Evolutionary conservation across 2,888 invertebrate genomes (phyloP).

Genomic region (Drosophila kambysellisi): DNA sequence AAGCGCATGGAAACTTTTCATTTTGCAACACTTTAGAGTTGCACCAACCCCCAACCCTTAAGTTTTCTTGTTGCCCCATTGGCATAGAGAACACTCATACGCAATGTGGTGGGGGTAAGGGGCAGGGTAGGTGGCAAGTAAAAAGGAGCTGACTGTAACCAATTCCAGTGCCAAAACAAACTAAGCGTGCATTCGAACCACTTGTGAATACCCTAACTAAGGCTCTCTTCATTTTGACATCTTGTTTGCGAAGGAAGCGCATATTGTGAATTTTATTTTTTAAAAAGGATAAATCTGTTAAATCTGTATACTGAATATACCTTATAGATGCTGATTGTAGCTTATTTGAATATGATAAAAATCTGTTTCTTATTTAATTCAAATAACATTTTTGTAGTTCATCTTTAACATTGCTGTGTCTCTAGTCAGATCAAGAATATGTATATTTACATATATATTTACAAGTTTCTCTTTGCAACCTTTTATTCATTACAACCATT

Average conservation of each 20-base stretch:
- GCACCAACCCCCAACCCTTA: not conserved
- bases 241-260: not conserved
- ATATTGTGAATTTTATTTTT: not conserved
- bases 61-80: conserved; percentile 19
- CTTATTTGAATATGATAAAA: not conserved
- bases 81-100: conserved; percentile 52
- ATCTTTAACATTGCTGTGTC: not conserved
- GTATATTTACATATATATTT: not conserved
- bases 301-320: not conserved
- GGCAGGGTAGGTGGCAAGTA: conserved; percentile 9
- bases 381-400: too few relatives aligned
- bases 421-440: not conserved
- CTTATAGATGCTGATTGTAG: not conserved
- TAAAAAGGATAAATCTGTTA: not conserved
- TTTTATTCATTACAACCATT: too few relatives aligned
- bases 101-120: conserved; percentile 5
- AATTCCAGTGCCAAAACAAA: conserved; percentile 61
- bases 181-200: conserved; percentile 60
- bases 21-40: conserved; percentile 71
- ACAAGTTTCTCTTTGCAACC: not conserved
- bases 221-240: not conserved
- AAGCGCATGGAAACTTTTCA: conserved; percentile 72
- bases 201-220: conserved; percentile 36
- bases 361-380: not conserved
- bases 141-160: conserved; percentile 23